A percentile compares a stretch with the other conserved stretches of the same genome.
Evolutionary conservation across 2,888 invertebrate species (phyloP).

Genomic region (Spilarctia lutea): DNA sequence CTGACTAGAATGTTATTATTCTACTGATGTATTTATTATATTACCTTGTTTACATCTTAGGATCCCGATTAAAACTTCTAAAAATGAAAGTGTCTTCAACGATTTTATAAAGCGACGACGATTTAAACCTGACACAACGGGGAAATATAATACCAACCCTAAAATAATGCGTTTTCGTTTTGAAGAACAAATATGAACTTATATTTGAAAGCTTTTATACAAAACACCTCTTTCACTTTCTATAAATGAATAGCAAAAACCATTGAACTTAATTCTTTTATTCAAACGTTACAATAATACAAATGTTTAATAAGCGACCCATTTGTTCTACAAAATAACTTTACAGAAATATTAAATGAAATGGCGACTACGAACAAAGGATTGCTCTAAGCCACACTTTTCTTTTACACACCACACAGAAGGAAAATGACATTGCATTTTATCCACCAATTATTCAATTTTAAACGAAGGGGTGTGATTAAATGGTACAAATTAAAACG

Average conservation of each 20-base stretch:
- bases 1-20: neutral
- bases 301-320: constrained; percentile 29
- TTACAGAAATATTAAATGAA: constrained; percentile 30
- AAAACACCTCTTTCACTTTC: neutral
- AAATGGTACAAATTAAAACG: constrained; percentile 66
- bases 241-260: neutral
- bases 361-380: constrained; percentile 24
- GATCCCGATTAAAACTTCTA: neutral
- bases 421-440: constrained; percentile 58
- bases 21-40: too few species aligned
- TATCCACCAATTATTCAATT: constrained; percentile 63
- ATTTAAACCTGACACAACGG: neutral
- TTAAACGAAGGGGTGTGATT: constrained; percentile 60
- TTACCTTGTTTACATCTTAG: too few species aligned
- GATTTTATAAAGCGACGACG: neutral
- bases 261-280: neutral
- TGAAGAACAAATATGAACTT: neutral
- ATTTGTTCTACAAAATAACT: constrained; percentile 29
- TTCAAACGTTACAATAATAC: neutral
- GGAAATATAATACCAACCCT: neutral
- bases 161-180: neutral
- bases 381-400: constrained; percentile 30
- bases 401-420: constrained; percentile 32
- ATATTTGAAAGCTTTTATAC: neutral
- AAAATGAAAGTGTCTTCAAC: neutral